These are phyloP conservation scores for Ochropleura plecta DNA, from an alignment of 2,888 invertebrate genomes.

Conservation along the genomic window DNA sequence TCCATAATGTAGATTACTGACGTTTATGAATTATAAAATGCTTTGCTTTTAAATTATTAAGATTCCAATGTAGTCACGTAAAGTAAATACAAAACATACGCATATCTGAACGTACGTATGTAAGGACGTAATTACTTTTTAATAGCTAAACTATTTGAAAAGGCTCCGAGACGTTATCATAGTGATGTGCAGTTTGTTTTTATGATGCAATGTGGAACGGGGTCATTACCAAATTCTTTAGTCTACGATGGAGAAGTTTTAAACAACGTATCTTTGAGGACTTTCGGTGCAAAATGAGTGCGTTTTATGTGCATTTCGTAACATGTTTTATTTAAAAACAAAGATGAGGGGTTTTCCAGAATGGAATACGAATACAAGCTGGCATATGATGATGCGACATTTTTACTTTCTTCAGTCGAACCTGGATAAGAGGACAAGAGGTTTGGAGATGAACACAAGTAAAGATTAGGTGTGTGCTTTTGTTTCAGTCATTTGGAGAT, in stretches of 20 bases:
- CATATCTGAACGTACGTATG: constrained; percentile 30
- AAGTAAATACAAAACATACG: constrained; percentile 21
- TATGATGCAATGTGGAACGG: constrained; percentile 7
- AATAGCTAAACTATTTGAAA: constrained; percentile 50
- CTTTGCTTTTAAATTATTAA: neutral
- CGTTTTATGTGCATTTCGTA: neutral
- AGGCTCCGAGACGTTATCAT: constrained; percentile 24
- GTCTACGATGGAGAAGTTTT: constrained; percentile 11
- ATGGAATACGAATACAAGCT: neutral
- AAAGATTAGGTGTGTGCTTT: neutral
- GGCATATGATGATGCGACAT: neutral
- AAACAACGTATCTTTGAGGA: neutral
- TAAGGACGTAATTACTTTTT: constrained; percentile 56
- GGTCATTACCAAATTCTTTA: constrained; percentile 49
- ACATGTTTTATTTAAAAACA: neutral
- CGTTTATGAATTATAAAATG: neutral
- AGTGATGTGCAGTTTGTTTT: constrained; percentile 42
- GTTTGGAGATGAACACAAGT: neutral
- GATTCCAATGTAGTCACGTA: constrained; percentile 42
- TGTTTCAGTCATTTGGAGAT: neutral
- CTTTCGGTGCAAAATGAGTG: neutral
- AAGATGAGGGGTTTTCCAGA: neutral
- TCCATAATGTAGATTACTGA: constrained; percentile 2
- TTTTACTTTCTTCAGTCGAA: neutral
- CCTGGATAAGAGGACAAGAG: neutral